A percentile compares a stretch with the other conserved stretches of the same genome.
phyloP scores from a whole-genome alignment of 2,797 vertebrate genomes.

The Pelochelys cantorii region DNA sequence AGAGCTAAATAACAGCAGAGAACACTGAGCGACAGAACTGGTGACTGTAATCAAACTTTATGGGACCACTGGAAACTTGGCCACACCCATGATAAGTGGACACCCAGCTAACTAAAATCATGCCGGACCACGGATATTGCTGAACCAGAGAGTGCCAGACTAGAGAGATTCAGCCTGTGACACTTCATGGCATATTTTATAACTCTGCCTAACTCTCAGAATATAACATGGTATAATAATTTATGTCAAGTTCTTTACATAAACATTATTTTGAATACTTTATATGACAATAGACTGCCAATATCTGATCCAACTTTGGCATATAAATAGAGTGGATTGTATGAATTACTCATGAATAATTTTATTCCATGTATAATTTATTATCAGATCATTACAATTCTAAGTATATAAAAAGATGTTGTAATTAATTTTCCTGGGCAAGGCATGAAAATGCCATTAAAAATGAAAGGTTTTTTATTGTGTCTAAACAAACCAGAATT shows the following conservation, averaged over 20 bases:
- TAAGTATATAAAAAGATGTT: background rate
- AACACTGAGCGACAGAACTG: no score
- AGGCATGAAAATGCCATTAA: background rate
- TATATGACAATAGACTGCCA: slow-evolving; percentile 35
- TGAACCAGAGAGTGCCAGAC: no score
- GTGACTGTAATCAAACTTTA: no score
- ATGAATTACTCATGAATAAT: slow-evolving; percentile 27
- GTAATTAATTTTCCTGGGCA: background rate
- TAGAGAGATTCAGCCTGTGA: background rate
- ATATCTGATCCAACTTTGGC: slow-evolving; percentile 39
- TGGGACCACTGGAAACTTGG: no score
- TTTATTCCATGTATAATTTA: slow-evolving; percentile 40
- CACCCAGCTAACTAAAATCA: no score
- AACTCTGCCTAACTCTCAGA: slow-evolving; percentile 32
- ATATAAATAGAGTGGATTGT: background rate
- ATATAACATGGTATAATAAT: background rate
- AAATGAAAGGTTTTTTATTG: background rate
- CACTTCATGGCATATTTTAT: background rate
- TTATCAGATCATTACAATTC: slow-evolving; percentile 9
- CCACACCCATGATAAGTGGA: no score
- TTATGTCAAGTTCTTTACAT: slow-evolving; percentile 12
- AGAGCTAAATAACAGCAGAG: no score
- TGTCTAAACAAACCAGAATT: background rate
- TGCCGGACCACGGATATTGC: no score
- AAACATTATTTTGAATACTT: slow-evolving; percentile 36